Base-by-base conservation (phyloP, 2,888 invertebrate genomes). In the Tuberolachnus salignus region DNA sequence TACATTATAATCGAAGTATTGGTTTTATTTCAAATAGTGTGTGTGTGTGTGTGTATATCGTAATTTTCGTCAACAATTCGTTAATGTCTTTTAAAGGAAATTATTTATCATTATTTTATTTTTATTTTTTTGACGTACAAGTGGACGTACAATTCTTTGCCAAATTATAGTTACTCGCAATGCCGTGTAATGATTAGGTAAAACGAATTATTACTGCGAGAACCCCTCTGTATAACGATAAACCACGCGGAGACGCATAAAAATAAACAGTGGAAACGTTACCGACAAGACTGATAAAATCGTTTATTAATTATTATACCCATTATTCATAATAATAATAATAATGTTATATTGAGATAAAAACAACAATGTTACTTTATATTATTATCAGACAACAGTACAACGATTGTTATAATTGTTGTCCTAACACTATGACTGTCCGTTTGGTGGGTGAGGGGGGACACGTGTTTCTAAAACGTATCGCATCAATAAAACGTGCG, bases 241-340 rank as follows among this genome's bases (percentile, higher is more conserved):
- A 34, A 4, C 34, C 34, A 34, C 34, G 34, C 34, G n/a, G n/a
- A 34, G 34, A 34, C 34, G 34, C 34, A 14, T 26, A 11, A 51
- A 51, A 26, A 26, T 13, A 21, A 10, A 13, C 23, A 11, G 14
- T 53, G 8, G 51, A 23, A 53, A 55, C 34, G 42, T 53, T 69
- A 46, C 42, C 21, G 42, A 42, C 53, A 55, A 70, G 55, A 70
- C 55, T 70, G 69, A 70, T 70, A 70, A 55, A 69, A 70, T 70
- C 69, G 19, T 51, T 34, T 34, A 51, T 51, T 67, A 46, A 66
- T 26, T 66, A 34, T 34, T 34, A 34, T 4, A 34, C 3, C 3
- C 34, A 34, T 34, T 34, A 34, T 34, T 34, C 34, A 6, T 34
- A 6, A 4, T 34, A 34, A 4, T n/a, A 64, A 19, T 21, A 16